These are phyloP conservation scores for Ophioninae sp. DNA, from an alignment of 2,888 invertebrate genomes.

Conservation along the genomic window DNA sequence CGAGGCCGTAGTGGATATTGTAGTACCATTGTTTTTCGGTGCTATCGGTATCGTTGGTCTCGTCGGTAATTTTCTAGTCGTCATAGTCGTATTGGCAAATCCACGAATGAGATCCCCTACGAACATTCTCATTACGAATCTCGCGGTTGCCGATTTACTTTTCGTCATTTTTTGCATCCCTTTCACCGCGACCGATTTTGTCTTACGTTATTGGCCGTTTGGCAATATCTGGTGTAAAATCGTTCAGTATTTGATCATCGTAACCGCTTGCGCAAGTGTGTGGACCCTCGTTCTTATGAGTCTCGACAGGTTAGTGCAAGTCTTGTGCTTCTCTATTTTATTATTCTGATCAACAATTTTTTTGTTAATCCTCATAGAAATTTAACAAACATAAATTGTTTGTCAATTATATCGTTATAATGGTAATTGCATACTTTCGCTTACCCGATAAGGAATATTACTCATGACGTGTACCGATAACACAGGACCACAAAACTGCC, in stretches of 20 bases:
- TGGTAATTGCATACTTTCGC: not conserved
- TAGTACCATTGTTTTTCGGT: slow-evolving; percentile 92
- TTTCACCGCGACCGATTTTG: slow-evolving; percentile 95
- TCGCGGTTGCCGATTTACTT: slow-evolving; percentile 94
- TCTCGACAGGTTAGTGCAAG: slow-evolving; percentile 85
- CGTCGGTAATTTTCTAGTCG: slow-evolving; percentile 93
- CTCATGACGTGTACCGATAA: not conserved
- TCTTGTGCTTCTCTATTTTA: not conserved
- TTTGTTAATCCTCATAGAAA: no score
- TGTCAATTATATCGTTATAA: not conserved
- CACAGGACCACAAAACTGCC: no score
- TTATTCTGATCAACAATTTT: not conserved
- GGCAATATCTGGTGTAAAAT: slow-evolving; percentile 95
- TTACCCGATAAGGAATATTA: not conserved
- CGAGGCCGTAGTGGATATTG: slow-evolving; percentile 86
- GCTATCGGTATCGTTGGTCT: slow-evolving; percentile 93
- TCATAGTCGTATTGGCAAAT: slow-evolving; percentile 93
- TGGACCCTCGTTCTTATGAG: slow-evolving; percentile 97
- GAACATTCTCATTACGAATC: slow-evolving; percentile 94
- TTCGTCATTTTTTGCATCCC: slow-evolving; percentile 97
- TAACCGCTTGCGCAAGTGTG: slow-evolving; percentile 95
- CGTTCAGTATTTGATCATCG: slow-evolving; percentile 95
- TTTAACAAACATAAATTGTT: no score
- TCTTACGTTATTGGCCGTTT: slow-evolving; percentile 94
- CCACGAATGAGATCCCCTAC: slow-evolving; percentile 96